A percentile compares a stretch with the other conserved stretches of the same genome.
These are phyloP conservation scores for Epicampocera succincta DNA, from an alignment of 2,888 invertebrate species.

Conservation along the genomic window DNA sequence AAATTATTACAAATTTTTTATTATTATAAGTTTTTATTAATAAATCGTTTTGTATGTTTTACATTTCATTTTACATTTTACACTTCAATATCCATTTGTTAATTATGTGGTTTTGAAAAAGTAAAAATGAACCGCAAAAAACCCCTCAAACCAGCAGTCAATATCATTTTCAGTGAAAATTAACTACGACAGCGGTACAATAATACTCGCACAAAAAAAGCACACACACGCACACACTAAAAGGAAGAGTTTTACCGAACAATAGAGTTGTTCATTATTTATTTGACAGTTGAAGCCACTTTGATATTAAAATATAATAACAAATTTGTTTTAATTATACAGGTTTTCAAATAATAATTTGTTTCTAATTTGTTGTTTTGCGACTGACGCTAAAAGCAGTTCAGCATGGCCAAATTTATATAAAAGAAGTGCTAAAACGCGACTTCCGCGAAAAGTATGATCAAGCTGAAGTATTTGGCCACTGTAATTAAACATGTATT, in stretches of 20 bases:
- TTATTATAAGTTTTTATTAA: conserved; percentile 1
- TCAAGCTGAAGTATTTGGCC: no score
- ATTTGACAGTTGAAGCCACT: conserved; percentile 37
- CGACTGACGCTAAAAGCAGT: conserved; percentile 3
- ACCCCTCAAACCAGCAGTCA: conserved; percentile 25
- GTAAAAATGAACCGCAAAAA: conserved; percentile 27
- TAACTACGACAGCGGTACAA: conserved; percentile 3
- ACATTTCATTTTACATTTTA: conserved; percentile 19
- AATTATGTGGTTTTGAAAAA: conserved; percentile 55
- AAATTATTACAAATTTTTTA: conserved; percentile 21
- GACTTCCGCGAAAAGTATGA: conserved; percentile 23
- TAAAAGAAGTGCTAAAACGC: conserved; percentile 40
- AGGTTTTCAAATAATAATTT: conserved; percentile 16
- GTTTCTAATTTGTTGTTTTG: conserved; percentile 26
- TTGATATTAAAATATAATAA: conserved; percentile 32
- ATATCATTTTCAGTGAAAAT: conserved; percentile 14
- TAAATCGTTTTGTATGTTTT: conserved; percentile 11
- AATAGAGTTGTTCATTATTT: conserved; percentile 21
- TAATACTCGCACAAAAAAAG: background rate
- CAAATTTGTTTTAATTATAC: conserved; percentile 44
- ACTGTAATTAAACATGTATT: no score
- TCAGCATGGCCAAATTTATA: conserved; percentile 47
- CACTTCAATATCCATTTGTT: conserved; percentile 42
- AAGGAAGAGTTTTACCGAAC: conserved; percentile 4
- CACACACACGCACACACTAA: background rate